phyloP scores from a whole-genome alignment of 92 coral and sea anemone species.

The Epizoanthus scotinus region DNA sequence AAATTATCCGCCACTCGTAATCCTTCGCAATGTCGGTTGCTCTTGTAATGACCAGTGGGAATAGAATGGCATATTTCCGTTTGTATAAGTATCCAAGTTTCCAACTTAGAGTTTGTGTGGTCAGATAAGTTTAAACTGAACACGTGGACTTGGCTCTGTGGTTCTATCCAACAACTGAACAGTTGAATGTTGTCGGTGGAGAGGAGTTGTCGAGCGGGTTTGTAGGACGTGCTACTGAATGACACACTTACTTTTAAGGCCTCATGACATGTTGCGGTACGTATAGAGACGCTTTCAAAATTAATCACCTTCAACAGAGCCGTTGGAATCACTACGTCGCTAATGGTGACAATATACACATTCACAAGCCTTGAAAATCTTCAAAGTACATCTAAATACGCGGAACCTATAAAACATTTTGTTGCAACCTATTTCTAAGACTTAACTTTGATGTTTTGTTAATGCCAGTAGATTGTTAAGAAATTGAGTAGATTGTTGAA shows the following conservation, averaged over 20 bases:
- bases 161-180: conserved; percentile 5
- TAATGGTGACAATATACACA: no score
- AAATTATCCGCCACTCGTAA: neutral
- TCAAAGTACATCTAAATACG: no score
- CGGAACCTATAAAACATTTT: no score
- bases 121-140: neutral
- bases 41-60: neutral
- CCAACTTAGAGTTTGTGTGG: neutral
- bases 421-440: no score
- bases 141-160: conserved; percentile 6
- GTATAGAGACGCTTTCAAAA: conserved; percentile 2
- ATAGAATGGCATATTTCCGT: neutral
- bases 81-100: neutral
- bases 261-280: conserved; percentile 20
- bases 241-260: neutral
- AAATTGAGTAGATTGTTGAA: no score
- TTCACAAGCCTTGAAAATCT: no score
- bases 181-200: neutral
- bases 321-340: neutral
- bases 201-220: neutral
- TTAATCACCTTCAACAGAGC: neutral
- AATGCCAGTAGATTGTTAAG: no score
- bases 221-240: neutral
- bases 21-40: neutral
- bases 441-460: no score